Conservation (phyloP, 1,140 invertebrate genomes). For the Zaprionus gabonicus region DNA sequence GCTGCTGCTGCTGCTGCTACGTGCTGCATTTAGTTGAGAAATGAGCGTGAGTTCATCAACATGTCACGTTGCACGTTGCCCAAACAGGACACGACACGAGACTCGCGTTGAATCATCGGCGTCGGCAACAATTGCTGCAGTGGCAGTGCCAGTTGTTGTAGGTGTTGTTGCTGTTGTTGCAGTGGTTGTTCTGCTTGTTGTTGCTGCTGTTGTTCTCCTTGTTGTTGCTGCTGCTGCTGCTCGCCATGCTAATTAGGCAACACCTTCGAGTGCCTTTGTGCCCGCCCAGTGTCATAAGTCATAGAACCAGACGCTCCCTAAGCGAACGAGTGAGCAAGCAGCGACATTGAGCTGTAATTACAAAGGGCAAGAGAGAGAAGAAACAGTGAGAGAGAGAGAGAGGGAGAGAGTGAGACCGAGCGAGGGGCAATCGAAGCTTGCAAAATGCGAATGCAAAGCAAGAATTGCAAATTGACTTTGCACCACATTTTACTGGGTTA, state of each 20-base stretch:
- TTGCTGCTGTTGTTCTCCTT: not conserved
- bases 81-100: slow-evolving; percentile 16
- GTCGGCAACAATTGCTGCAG: slow-evolving; percentile 1
- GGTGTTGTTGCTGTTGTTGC: not conserved
- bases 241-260: slow-evolving; percentile 46
- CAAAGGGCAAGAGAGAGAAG: not conserved
- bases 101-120: slow-evolving; percentile 27
- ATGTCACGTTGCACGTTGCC: slow-evolving; percentile 52
- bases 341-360: slow-evolving; percentile 47
- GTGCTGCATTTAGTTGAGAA: slow-evolving; percentile 49
- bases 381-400: not conserved
- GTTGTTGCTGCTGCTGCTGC: slow-evolving; percentile 10
- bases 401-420: not conserved
- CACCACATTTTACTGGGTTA: slow-evolving; percentile 22
- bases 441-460: slow-evolving; percentile 42
- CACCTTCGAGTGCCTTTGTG: slow-evolving; percentile 22
- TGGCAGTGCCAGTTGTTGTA: not conserved
- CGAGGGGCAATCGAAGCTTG: slow-evolving; percentile 19
- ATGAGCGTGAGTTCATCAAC: slow-evolving; percentile 49
- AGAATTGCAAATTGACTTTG: slow-evolving; percentile 58
- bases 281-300: slow-evolving; percentile 37
- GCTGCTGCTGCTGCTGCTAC: slow-evolving; percentile 30
- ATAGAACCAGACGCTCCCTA: slow-evolving; percentile 24
- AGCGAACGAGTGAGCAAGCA: not conserved
- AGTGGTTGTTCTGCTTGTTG: not conserved